Percentiles rank a stretch among this genome's conserved stretches.
phyloP scores from a whole-genome alignment of 1,140 invertebrate genomes.

The Pseudomyrmex cubaensis region DNA sequence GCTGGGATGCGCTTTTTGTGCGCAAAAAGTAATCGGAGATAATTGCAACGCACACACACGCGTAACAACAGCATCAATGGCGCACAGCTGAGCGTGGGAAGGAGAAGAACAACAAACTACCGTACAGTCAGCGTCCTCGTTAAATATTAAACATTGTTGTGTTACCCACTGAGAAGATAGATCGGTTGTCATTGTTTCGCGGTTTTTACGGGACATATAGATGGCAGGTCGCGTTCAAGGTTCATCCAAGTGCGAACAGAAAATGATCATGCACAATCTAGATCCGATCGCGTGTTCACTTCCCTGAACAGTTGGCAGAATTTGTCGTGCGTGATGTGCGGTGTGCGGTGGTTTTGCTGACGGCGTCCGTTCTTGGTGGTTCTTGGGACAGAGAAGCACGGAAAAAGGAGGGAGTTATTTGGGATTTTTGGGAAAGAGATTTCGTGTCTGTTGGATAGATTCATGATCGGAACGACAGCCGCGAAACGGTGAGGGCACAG shows the following conservation, averaged over 20 bases:
- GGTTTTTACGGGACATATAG: too few species aligned
- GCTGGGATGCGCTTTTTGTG: background rate
- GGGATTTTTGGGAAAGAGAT: too few species aligned
- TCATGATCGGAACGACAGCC: too few species aligned
- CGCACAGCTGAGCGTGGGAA: background rate
- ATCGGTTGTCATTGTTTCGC: background rate
- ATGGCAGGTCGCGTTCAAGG: too few species aligned
- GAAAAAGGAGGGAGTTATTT: background rate
- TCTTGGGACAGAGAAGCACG: constrained; percentile 25
- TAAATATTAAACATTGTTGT: background rate
- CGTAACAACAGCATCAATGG: too few species aligned
- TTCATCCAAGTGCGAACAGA: background rate
- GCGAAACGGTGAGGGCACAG: background rate
- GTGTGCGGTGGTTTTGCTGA: constrained; percentile 53
- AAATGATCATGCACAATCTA: constrained; percentile 43
- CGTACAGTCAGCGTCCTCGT: too few species aligned
- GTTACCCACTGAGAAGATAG: background rate
- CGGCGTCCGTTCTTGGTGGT: constrained; percentile 63
- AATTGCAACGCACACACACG: background rate
- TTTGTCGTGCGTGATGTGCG: constrained; percentile 62
- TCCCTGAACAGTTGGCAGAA: constrained; percentile 70
- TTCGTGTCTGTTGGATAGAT: too few species aligned
- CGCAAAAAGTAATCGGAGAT: background rate
- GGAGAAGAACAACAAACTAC: background rate
- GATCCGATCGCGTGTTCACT: constrained; percentile 29